Conservation (phyloP, 2,797 vertebrate genomes). For the Amphiprion clarkii region DNA sequence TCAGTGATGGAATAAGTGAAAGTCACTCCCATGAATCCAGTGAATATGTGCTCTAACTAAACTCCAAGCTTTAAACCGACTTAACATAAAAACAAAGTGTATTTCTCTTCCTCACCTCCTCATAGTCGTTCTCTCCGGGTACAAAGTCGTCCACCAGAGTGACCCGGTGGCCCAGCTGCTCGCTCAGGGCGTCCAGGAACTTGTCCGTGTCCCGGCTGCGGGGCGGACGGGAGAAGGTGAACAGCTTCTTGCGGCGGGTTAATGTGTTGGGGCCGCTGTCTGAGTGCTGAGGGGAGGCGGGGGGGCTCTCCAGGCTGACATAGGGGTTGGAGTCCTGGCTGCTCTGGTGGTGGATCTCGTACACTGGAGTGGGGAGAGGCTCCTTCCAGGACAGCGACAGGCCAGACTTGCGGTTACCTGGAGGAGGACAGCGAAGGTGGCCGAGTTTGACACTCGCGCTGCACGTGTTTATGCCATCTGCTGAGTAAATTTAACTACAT, state of each 20-base stretch:
- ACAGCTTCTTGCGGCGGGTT: constrained; percentile 90
- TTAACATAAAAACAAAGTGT: neutral
- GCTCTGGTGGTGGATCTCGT: constrained; percentile 89
- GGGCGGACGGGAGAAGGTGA: constrained; percentile 93
- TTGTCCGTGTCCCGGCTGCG: constrained; percentile 95
- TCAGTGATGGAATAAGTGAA: neutral
- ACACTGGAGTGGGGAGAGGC: constrained; percentile 86
- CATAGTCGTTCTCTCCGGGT: constrained; percentile 95
- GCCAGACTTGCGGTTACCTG: constrained; percentile 86
- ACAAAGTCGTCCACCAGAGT: constrained; percentile 93
- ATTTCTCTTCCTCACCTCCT: constrained; percentile 89
- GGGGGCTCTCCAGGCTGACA: constrained; percentile 95
- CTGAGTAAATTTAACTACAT: neutral
- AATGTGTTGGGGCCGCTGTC: constrained; percentile 84
- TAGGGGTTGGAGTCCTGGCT: constrained; percentile 97
- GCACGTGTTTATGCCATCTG: constrained; percentile 1
- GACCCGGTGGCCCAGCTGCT: constrained; percentile 94
- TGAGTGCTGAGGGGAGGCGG: constrained; percentile 83
- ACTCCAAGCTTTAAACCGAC: too few species aligned
- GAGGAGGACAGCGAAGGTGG: constrained; percentile 7
- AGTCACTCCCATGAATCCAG: neutral
- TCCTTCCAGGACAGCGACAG: constrained; percentile 91
- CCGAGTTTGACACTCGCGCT: neutral
- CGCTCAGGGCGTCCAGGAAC: constrained; percentile 94
- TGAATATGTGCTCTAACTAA: neutral